Base-by-base conservation (phyloP, 2,113 vertebrate genomes). In the Labrus mixtus region DNA sequence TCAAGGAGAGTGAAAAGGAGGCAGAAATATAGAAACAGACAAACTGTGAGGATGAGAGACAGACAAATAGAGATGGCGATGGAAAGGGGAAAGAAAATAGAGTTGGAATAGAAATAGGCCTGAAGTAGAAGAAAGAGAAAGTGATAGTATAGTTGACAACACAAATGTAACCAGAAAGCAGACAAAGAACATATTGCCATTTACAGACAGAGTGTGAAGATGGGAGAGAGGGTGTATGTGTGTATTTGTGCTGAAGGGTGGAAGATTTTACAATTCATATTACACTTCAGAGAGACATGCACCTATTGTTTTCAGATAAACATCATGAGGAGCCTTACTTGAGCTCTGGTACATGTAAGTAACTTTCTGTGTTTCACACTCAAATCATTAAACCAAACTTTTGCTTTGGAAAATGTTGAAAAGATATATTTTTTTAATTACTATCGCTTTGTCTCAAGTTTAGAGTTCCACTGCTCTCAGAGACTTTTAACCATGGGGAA, bases 121-220 rank as follows among this genome's bases (percentile, higher is more conserved):
- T 10, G 8, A 54, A 70, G 22, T 29, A 9, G 39, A 29, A 37
- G 29, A 63, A 15, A 54, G 10, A 67, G 43, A 46, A 23, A 8
- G 20, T 25, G n/a, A 4, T 1, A 23, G 8, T 16, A 16, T 23
- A 43, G 39, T 39, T 10, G 3, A 20, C 0, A 43, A 54, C 39
- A 50, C 55, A 50, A 8, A 60, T 73, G 61, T 41, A 50, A 59
- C 19, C 8, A 68, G 48, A 5, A 56, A 41, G 48, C 23, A 55
- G 51, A 64, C 54, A 64, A 78, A 73, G 54, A 83, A 63, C 19
- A 36, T 53, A 33, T 9, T 39, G n/a, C 53, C 20, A 68, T 37
- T 76, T 53, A 64, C 61, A 75, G 56, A 39, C 25, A 8, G 1
- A 6, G 68, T 68, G 73, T 57, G 15, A 61, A 51, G 56, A 55